phyloP scores from a whole-genome alignment of 2,797 vertebrate species.

The Microchirus variegatus region DNA sequence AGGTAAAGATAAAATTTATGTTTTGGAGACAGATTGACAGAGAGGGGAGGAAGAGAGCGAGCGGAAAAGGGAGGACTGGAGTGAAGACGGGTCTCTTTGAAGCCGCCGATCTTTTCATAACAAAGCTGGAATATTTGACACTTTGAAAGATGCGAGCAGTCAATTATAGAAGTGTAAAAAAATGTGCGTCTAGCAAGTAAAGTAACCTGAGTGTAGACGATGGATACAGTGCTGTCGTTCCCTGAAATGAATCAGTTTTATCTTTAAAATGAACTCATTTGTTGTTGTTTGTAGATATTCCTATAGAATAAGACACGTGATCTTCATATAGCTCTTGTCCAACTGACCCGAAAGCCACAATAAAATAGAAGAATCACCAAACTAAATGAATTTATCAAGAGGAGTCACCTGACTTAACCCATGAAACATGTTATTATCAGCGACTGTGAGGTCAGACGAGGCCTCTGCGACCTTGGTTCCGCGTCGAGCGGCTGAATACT shows the following conservation, averaged over 20 bases:
- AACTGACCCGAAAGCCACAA: too few relatives aligned
- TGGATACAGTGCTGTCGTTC: too few relatives aligned
- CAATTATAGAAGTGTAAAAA: slow-evolving; percentile 38
- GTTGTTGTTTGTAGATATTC: too few relatives aligned
- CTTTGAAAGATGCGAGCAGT: slow-evolving; percentile 27
- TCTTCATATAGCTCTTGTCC: too few relatives aligned
- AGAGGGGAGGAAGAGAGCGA: slow-evolving; percentile 4
- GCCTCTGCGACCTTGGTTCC: slow-evolving; percentile 41
- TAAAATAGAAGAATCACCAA: too few relatives aligned
- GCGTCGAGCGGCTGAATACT: slow-evolving; percentile 48
- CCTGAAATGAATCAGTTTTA: too few relatives aligned
- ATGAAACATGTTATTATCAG: not conserved
- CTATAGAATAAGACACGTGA: too few relatives aligned
- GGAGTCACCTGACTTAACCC: too few relatives aligned
- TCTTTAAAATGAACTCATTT: too few relatives aligned
- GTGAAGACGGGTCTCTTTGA: slow-evolving; percentile 48
- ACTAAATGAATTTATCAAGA: too few relatives aligned
- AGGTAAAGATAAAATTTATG: slow-evolving; percentile 38
- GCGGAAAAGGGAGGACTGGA: slow-evolving; percentile 29
- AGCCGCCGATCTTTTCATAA: slow-evolving; percentile 49
- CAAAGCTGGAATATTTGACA: slow-evolving; percentile 40
- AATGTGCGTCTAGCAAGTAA: not conserved
- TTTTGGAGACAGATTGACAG: slow-evolving; percentile 17
- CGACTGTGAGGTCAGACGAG: slow-evolving; percentile 3
- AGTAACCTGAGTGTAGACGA: too few relatives aligned